Conservation (phyloP, 2,888 invertebrate genomes). For the Drosophila aldrichi region DNA sequence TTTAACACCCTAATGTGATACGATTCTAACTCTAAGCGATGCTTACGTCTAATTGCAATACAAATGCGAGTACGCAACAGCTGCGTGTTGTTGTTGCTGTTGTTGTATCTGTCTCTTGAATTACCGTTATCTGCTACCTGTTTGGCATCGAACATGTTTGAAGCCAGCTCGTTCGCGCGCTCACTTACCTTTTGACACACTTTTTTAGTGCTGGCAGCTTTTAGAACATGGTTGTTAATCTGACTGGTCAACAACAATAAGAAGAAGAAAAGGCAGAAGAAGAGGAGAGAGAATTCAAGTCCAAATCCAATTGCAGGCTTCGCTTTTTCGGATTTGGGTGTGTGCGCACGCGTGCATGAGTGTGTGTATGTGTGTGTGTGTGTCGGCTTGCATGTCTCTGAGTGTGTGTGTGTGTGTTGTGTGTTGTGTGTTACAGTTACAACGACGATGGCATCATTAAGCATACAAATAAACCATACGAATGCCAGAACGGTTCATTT, state of each 20-base stretch:
- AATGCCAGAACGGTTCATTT: slow-evolving; percentile 47
- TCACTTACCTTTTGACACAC: slow-evolving; percentile 75
- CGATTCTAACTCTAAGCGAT: slow-evolving; percentile 39
- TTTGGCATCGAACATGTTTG: slow-evolving; percentile 72
- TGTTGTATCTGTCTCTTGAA: slow-evolving; percentile 22
- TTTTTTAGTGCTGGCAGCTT: slow-evolving; percentile 58
- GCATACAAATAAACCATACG: slow-evolving; percentile 56
- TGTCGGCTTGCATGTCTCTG: background rate
- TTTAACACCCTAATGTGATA: slow-evolving; percentile 73
- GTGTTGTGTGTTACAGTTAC: slow-evolving; percentile 65
- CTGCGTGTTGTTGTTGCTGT: slow-evolving; percentile 26
- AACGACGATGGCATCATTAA: slow-evolving; percentile 54
- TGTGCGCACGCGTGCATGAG: background rate
- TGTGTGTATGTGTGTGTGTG: background rate
- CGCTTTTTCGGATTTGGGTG: slow-evolving; percentile 26
- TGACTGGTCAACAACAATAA: slow-evolving; percentile 59
- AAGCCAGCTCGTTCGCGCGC: slow-evolving; percentile 30
- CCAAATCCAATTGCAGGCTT: slow-evolving; percentile 43
- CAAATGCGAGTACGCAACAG: slow-evolving; percentile 32
- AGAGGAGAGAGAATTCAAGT: slow-evolving; percentile 23
- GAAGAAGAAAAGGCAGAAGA: background rate
- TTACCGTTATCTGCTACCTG: slow-evolving; percentile 73
- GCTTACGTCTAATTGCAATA: slow-evolving; percentile 27
- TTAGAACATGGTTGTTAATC: slow-evolving; percentile 75
- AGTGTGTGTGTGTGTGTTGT: background rate